Percentiles rank a stretch among this genome's conserved stretches.
These are phyloP conservation scores for Holocentrus rufus DNA, from an alignment of 2,797 vertebrate genomes.

Conservation along the genomic window DNA sequence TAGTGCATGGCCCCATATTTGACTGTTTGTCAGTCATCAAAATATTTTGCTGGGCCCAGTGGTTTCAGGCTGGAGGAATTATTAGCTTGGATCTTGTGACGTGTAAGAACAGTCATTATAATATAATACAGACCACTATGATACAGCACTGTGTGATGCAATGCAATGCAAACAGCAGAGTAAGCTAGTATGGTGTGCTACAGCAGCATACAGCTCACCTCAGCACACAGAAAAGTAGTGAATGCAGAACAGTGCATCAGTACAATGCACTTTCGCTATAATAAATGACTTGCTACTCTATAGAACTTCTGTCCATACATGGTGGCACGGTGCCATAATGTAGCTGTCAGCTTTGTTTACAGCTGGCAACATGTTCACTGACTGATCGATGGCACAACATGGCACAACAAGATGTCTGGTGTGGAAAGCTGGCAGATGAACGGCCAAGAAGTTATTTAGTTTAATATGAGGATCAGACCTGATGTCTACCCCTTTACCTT, in stretches of 20 bases:
- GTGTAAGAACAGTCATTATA: constrained; percentile 15
- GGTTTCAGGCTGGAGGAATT: not conserved
- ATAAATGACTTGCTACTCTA: constrained; percentile 13
- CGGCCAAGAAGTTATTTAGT: not conserved
- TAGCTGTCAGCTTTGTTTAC: constrained; percentile 4
- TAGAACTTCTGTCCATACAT: constrained; percentile 32
- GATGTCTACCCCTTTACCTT: not conserved
- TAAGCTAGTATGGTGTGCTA: constrained; percentile 5
- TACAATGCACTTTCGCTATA: not conserved
- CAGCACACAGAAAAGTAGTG: constrained; percentile 6
- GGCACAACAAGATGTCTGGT: not conserved
- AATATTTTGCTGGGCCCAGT: not conserved
- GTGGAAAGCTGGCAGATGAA: not conserved
- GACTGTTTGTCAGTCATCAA: not conserved
- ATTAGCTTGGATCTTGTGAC: constrained; percentile 2
- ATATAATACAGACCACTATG: not conserved
- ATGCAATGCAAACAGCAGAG: constrained; percentile 15
- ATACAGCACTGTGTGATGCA: constrained; percentile 30
- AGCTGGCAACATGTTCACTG: constrained; percentile 15
- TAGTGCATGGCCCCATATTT: not conserved
- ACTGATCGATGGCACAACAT: constrained; percentile 10
- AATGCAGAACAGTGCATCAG: constrained; percentile 1
- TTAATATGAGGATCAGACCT: not conserved
- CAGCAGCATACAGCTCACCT: constrained; percentile 2
- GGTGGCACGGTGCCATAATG: constrained; percentile 16